A percentile compares a stretch with the other conserved stretches of the same genome.
These are phyloP conservation scores for Caenorhabditis imperialis DNA, from an alignment of 2,888 invertebrate species.

Conservation along the genomic window DNA sequence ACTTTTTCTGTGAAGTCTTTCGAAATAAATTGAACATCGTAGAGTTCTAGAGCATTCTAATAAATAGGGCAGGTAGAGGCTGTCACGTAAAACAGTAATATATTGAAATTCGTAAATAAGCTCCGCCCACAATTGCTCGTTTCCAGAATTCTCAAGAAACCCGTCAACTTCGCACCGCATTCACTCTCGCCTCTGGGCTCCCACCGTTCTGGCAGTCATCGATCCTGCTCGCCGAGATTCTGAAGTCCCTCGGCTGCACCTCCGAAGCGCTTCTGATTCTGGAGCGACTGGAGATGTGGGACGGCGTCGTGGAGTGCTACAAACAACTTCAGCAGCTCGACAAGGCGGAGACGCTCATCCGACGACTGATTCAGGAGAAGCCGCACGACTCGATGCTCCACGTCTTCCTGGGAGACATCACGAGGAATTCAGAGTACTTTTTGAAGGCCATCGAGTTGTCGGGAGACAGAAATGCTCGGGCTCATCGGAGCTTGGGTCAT, in stretches of 20 bases:
- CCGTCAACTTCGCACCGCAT: constrained; percentile 2
- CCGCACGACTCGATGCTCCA: constrained; percentile 82
- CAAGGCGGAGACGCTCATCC: constrained; percentile 89
- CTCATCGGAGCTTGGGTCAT: constrained; percentile 89
- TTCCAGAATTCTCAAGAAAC: constrained; percentile 32
- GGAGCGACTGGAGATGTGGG: constrained; percentile 86
- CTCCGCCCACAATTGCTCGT: too few relatives aligned
- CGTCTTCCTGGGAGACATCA: constrained; percentile 92
- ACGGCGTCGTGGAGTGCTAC: constrained; percentile 92
- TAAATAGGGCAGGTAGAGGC: too few relatives aligned
- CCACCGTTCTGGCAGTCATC: constrained; percentile 70
- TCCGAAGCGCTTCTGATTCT: constrained; percentile 79
- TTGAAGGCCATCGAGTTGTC: constrained; percentile 89
- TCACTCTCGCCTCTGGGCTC: constrained; percentile 58
- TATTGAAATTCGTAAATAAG: too few relatives aligned
- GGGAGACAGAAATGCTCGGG: constrained; percentile 85
- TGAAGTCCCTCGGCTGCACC: constrained; percentile 76
- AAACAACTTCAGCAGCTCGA: constrained; percentile 87
- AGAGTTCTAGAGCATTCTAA: too few relatives aligned
- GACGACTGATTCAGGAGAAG: constrained; percentile 84
- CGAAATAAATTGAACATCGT: too few relatives aligned
- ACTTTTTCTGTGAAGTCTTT: too few relatives aligned
- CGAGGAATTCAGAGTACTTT: constrained; percentile 86
- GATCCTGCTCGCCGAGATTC: constrained; percentile 66
- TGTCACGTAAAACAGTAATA: too few relatives aligned